These are phyloP conservation scores for Nomada goodeniana DNA, from an alignment of 2,888 invertebrate genomes.

Conservation along the genomic window DNA sequence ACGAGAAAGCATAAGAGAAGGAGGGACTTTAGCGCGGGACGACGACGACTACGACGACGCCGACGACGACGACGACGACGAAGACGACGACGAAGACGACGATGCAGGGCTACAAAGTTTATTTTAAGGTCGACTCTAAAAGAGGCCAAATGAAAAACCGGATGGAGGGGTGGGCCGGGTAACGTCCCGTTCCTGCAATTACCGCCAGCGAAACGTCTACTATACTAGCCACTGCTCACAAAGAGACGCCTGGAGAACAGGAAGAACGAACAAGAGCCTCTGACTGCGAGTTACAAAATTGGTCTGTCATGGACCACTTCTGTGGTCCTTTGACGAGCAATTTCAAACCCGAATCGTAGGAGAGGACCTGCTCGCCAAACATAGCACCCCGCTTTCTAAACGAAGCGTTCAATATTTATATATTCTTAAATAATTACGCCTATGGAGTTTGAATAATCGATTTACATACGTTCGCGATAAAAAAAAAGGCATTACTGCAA, in stretches of 20 bases:
- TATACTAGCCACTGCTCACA: constrained; percentile 2
- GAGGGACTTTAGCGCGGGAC: constrained; percentile 5
- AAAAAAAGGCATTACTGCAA: too few relatives aligned
- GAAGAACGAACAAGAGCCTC: constrained; percentile 1
- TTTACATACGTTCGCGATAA: too few relatives aligned
- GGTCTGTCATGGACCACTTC: neutral
- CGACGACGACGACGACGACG: constrained; percentile 20
- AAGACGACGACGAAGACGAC: constrained; percentile 34
- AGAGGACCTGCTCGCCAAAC: neutral
- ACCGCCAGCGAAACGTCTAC: constrained; percentile 58
- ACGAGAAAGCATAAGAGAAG: constrained; percentile 16
- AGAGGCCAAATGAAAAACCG: constrained; percentile 73
- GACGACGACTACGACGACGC: constrained; percentile 30
- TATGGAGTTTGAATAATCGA: too few relatives aligned
- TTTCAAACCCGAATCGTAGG: neutral
- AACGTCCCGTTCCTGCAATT: constrained; percentile 67
- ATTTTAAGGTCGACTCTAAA: constrained; percentile 76
- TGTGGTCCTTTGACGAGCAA: constrained; percentile 31
- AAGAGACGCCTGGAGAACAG: constrained; percentile 28
- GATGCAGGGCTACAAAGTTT: constrained; percentile 68
- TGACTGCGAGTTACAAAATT: constrained; percentile 6
- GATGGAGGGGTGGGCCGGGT: constrained; percentile 64
- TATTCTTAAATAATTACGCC: too few relatives aligned
- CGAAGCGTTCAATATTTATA: too few relatives aligned
- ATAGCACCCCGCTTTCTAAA: neutral